Evolutionary conservation across 2,113 vertebrate species (phyloP).

Genomic region (Ictalurus punctatus): DNA sequence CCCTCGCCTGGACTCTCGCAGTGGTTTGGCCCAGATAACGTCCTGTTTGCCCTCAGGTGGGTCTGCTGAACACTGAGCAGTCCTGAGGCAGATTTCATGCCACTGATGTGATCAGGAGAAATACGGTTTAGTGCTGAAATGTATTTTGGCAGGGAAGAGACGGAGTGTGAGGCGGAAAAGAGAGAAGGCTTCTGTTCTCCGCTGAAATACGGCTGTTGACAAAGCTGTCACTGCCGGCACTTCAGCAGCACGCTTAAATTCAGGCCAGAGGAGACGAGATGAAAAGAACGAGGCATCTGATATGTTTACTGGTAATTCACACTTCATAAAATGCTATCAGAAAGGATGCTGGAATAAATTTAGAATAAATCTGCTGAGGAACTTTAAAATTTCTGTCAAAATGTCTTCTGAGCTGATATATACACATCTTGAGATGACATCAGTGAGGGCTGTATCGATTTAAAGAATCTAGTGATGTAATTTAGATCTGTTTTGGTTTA

Average conservation of each 20-base stretch:
- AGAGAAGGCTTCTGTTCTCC: slow-evolving; percentile 75
- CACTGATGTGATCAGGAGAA: slow-evolving; percentile 58
- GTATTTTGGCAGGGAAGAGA: neutral
- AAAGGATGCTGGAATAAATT: neutral
- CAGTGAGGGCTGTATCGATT: neutral
- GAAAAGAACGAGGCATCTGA: slow-evolving; percentile 33
- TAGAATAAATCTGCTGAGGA: neutral
- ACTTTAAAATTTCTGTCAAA: neutral
- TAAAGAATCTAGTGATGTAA: neutral
- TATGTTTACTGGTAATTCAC: neutral
- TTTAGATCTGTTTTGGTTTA: neutral
- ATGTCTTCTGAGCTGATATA: neutral
- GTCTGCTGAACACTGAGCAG: slow-evolving; percentile 29
- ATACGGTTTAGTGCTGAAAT: slow-evolving; percentile 52
- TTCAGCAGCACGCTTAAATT: slow-evolving; percentile 70
- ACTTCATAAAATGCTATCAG: neutral
- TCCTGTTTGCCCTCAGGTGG: slow-evolving; percentile 34
- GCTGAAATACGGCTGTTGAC: slow-evolving; percentile 77
- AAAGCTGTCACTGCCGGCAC: slow-evolving; percentile 75
- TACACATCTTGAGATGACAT: neutral
- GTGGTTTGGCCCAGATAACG: slow-evolving; percentile 19
- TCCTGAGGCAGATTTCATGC: slow-evolving; percentile 65
- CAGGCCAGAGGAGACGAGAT: slow-evolving; percentile 63
- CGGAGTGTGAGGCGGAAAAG: slow-evolving; percentile 55
- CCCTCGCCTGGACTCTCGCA: neutral